A percentile compares a stretch with the other conserved stretches of the same genome.
Evolutionary conservation across 2,797 vertebrate species (phyloP).

Genomic region (Pitangus sulphuratus): DNA sequence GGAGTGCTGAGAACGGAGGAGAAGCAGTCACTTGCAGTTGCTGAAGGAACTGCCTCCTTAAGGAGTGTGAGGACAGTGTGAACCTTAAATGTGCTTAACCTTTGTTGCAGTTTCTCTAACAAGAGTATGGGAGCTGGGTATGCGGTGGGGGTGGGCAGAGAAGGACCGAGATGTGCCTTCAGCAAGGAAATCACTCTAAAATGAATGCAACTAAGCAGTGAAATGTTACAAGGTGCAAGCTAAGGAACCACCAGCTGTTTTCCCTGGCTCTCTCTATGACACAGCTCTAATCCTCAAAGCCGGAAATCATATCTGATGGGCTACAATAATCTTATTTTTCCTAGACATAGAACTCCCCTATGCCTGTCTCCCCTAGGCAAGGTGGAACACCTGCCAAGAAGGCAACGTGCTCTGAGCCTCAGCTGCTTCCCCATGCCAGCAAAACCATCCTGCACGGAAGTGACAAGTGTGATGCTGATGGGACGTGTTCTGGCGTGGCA

Average conservation of each 20-base stretch:
- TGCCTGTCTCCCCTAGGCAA: conserved; percentile 27
- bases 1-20: neutral
- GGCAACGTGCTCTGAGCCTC: neutral
- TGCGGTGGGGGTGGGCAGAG: neutral
- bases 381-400: conserved; percentile 31
- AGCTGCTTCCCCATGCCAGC: neutral
- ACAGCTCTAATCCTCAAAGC: neutral
- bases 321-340: conserved; percentile 14
- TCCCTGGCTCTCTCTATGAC: neutral
- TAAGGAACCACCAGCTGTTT: conserved; percentile 1
- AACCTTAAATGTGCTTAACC: neutral
- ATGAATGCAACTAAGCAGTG: neutral
- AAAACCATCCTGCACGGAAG: neutral
- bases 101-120: neutral
- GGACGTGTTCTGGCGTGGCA: neutral
- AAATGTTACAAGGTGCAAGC: neutral
- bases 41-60: neutral
- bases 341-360: neutral
- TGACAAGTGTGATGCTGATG: neutral
- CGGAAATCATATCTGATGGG: conserved; percentile 29
- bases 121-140: accelerated
- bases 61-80: neutral
- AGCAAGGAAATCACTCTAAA: neutral
- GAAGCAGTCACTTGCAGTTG: neutral
- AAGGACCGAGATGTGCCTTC: no score